A percentile compares a stretch with the other conserved stretches of the same genome.
phyloP scores from a whole-genome alignment of 64 coral and sea anemone genomes.

The Montipora sp. region DNA sequence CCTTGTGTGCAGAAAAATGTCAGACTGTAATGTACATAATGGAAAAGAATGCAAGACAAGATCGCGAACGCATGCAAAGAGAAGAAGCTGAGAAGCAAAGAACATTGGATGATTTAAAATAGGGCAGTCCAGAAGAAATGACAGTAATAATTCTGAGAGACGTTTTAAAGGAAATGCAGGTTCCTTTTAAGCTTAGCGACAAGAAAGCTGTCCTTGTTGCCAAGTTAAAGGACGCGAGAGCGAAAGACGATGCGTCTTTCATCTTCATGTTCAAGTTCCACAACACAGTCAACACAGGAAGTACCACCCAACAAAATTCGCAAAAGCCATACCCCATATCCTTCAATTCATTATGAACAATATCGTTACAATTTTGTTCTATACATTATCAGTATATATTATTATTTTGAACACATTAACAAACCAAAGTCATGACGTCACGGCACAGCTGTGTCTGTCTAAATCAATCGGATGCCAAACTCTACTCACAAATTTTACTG shows the following conservation, averaged over 20 bases:
- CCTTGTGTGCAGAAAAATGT: neutral
- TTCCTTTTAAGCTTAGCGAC: slow-evolving; percentile 7
- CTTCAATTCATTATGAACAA: too few relatives aligned
- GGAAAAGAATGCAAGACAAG: neutral
- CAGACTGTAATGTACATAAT: neutral
- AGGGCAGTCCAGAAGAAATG: neutral
- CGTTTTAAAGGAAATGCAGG: neutral
- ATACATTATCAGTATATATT: too few relatives aligned
- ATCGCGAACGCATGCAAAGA: neutral
- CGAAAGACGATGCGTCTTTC: neutral
- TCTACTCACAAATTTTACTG: too few relatives aligned
- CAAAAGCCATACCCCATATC: too few relatives aligned
- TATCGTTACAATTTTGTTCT: too few relatives aligned
- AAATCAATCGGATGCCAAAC: too few relatives aligned
- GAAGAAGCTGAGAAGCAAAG: neutral
- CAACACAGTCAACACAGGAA: neutral
- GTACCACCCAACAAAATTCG: neutral
- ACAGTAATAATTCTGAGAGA: neutral
- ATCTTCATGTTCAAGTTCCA: neutral
- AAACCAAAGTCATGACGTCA: too few relatives aligned
- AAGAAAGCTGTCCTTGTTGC: slow-evolving; percentile 5
- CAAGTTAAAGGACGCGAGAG: slow-evolving; percentile 1
- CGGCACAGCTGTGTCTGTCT: too few relatives aligned
- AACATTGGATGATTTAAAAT: neutral
- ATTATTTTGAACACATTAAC: too few relatives aligned